These are phyloP conservation scores for Coluber constrictor DNA, from an alignment of 2,797 vertebrate genomes.

Conservation along the genomic window DNA sequence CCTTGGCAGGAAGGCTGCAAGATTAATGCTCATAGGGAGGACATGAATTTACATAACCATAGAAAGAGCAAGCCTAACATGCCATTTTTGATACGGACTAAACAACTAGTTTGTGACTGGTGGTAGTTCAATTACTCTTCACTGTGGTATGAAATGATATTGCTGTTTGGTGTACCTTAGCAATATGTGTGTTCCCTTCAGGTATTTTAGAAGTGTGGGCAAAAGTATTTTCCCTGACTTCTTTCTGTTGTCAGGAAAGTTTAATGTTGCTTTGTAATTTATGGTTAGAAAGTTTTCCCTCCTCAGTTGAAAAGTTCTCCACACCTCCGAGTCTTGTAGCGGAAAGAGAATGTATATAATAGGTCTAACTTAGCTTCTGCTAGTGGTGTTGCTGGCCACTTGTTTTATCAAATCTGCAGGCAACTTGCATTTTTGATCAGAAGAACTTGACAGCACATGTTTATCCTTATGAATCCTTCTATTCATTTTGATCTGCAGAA, in stretches of 20 bases:
- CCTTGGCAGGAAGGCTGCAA: background rate
- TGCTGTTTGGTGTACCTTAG: background rate
- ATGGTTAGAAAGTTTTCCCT: background rate
- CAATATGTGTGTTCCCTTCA: background rate
- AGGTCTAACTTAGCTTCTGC: background rate
- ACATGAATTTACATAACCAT: background rate
- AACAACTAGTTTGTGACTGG: background rate
- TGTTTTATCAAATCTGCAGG: background rate
- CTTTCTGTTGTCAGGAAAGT: background rate
- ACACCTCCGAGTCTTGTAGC: too few species aligned
- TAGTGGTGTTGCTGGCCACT: background rate
- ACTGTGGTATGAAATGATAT: background rate
- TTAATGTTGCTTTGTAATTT: background rate
- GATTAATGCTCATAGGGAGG: background rate
- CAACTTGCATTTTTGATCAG: background rate
- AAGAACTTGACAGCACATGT: background rate
- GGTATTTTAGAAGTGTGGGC: background rate
- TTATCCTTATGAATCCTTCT: background rate
- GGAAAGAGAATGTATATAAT: background rate
- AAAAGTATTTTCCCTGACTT: background rate
- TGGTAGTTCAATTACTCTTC: constrained; percentile 1
- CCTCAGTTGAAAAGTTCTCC: background rate
- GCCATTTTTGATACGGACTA: background rate
- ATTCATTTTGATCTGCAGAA: background rate
- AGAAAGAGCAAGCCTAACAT: background rate